These are phyloP conservation scores for Apostichopus leukothele DNA, from an alignment of 53 echinoderm and acorn worm species.

Conservation along the genomic window DNA sequence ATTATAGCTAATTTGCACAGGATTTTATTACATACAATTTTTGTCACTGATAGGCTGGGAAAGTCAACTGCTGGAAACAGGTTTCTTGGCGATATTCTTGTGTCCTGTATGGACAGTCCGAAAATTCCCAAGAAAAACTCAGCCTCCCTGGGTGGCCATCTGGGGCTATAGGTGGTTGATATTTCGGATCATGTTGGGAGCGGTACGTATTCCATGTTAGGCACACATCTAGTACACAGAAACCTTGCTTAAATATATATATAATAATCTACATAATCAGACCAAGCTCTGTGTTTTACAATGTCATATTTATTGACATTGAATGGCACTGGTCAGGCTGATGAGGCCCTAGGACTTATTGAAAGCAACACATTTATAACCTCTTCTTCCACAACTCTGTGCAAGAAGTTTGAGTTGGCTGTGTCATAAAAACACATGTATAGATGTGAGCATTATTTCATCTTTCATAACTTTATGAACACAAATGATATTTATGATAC, in stretches of 20 bases:
- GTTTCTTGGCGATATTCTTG: constrained; percentile 94
- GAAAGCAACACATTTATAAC: background rate
- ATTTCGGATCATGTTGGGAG: constrained; percentile 98
- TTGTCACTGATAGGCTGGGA: constrained; percentile 79
- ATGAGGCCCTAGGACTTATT: no score
- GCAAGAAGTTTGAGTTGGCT: no score
- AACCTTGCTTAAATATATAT: no score
- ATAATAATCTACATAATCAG: no score
- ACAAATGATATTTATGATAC: no score
- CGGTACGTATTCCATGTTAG: constrained; percentile 60
- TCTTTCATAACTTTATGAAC: no score
- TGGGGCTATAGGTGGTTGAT: constrained; percentile 95
- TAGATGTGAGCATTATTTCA: no score
- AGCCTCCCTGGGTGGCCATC: constrained; percentile 86
- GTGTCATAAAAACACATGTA: no score
- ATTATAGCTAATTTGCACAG: no score
- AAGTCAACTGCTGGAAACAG: constrained; percentile 91
- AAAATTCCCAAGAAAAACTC: constrained; percentile 78
- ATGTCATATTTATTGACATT: no score
- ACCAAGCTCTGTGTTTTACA: no score
- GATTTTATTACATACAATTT: background rate
- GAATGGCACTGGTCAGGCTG: no score
- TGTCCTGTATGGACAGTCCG: constrained; percentile 77
- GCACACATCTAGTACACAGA: background rate
- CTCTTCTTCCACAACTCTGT: background rate